Evolutionary conservation across 1,140 invertebrate genomes (phyloP).

Genomic region (Scaptomyza graminum): DNA sequence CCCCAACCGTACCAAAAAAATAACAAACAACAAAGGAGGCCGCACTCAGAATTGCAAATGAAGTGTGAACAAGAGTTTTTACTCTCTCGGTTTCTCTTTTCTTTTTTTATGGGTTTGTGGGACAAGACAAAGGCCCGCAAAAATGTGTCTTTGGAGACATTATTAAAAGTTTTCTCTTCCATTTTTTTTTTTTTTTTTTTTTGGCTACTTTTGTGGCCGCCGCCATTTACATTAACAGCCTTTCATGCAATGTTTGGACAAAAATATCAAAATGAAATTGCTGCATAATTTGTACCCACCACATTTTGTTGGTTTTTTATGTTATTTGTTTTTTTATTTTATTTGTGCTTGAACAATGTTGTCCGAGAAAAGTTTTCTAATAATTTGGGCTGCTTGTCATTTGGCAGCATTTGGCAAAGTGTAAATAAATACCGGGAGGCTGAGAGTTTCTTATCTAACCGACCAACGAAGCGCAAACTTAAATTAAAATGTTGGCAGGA

Average conservation of each 20-base stretch:
- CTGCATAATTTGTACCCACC: constrained; percentile 81
- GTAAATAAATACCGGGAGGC: constrained; percentile 69
- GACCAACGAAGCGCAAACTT: constrained; percentile 75
- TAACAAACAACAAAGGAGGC: constrained; percentile 47
- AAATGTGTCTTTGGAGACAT: constrained; percentile 72
- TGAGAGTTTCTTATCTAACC: constrained; percentile 70
- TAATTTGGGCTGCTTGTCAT: constrained; percentile 74
- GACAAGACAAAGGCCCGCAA: constrained; percentile 47
- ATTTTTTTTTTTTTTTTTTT: constrained; percentile 36
- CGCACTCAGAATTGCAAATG: constrained; percentile 74
- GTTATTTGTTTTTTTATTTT: constrained; percentile 22
- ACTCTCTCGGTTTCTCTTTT: constrained; percentile 5
- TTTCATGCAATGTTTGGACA: constrained; percentile 66
- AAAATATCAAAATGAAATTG: constrained; percentile 83
- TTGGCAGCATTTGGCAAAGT: constrained; percentile 71
- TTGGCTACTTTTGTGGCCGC: constrained; percentile 53
- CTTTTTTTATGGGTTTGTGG: constrained; percentile 1
- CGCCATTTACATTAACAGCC: constrained; percentile 81
- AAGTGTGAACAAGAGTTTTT: constrained; percentile 75
- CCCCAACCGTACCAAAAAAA: not conserved
- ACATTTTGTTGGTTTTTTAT: constrained; percentile 39
- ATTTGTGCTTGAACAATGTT: constrained; percentile 64
- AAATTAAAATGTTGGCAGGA: constrained; percentile 81
- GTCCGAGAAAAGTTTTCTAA: constrained; percentile 73
- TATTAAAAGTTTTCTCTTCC: constrained; percentile 72